A percentile compares a stretch with the other conserved stretches of the same genome.
Evolutionary conservation across 2,888 invertebrate genomes (phyloP).

Genomic region (Mesoligia furuncula): DNA sequence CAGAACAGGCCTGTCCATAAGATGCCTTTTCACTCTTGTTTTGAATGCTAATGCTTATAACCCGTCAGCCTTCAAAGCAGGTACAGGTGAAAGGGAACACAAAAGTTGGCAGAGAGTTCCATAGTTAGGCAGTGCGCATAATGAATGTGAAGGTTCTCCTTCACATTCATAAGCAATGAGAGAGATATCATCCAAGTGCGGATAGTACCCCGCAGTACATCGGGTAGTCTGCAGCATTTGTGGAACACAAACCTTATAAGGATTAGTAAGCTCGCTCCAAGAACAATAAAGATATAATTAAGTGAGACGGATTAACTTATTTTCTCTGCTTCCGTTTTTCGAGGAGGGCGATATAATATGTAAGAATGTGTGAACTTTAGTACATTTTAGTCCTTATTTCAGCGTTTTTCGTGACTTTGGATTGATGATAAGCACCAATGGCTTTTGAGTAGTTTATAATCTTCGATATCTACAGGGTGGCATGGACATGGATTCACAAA

Average conservation of each 20-base stretch:
- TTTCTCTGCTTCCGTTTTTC: conserved; percentile 31
- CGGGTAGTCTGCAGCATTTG: background rate
- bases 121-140: background rate
- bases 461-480: too few relatives aligned
- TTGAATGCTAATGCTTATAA: too few relatives aligned
- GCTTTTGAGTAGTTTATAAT: too few relatives aligned
- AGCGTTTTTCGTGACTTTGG: background rate
- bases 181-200: background rate
- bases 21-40: background rate
- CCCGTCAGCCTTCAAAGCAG: background rate
- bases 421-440: too few relatives aligned
- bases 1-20: background rate
- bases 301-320: conserved; percentile 60
- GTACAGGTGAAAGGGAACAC: background rate
- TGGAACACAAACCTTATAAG: conserved; percentile 28
- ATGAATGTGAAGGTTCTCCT: too few relatives aligned
- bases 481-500: too few relatives aligned
- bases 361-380: background rate
- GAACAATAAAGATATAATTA: conserved; percentile 65
- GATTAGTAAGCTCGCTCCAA: conserved; percentile 48
- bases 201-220: background rate
- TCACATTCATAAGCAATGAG: too few relatives aligned
- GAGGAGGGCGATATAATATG: conserved; percentile 1
- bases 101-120: background rate
- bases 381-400: background rate